Percentiles rank a stretch among this genome's conserved stretches.
These are phyloP conservation scores for Oxytorus armatus DNA, from an alignment of 2,888 invertebrate genomes.

Conservation along the genomic window DNA sequence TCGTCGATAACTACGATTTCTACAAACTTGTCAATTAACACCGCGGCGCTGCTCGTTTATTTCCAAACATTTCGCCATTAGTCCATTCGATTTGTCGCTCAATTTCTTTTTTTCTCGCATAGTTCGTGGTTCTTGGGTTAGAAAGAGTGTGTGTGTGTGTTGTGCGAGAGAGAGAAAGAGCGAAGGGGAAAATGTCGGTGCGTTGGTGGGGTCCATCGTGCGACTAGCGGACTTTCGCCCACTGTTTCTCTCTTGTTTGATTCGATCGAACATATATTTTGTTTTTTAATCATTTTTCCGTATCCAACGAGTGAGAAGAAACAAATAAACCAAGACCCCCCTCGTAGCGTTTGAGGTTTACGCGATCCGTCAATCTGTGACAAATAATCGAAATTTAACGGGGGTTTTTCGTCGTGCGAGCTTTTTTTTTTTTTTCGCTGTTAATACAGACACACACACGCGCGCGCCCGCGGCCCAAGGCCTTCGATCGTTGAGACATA, in stretches of 20 bases:
- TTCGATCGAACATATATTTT: constrained; percentile 43
- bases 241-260: constrained; percentile 72
- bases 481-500: constrained; percentile 33
- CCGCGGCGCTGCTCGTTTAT: constrained; percentile 13
- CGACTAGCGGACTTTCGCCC: constrained; percentile 79
- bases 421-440: constrained; percentile 34
- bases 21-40: neutral
- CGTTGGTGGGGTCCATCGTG: constrained; percentile 84
- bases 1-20: constrained; percentile 27
- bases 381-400: constrained; percentile 39
- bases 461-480: constrained; percentile 18
- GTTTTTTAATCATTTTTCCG: constrained; percentile 61
- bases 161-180: constrained; percentile 25
- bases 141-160: constrained; percentile 13
- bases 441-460: too few species aligned
- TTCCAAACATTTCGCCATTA: constrained; percentile 13
- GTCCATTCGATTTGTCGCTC: neutral
- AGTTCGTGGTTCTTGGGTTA: constrained; percentile 39
- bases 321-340: neutral
- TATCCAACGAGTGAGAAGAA: constrained; percentile 36
- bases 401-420: constrained; percentile 32
- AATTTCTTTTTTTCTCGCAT: constrained; percentile 5
- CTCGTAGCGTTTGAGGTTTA: constrained; percentile 6
- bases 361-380: neutral
- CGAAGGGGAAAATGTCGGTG: constrained; percentile 86